phyloP scores from a whole-genome alignment of 1,140 invertebrate genomes.

The Hesperophylax magnus region DNA sequence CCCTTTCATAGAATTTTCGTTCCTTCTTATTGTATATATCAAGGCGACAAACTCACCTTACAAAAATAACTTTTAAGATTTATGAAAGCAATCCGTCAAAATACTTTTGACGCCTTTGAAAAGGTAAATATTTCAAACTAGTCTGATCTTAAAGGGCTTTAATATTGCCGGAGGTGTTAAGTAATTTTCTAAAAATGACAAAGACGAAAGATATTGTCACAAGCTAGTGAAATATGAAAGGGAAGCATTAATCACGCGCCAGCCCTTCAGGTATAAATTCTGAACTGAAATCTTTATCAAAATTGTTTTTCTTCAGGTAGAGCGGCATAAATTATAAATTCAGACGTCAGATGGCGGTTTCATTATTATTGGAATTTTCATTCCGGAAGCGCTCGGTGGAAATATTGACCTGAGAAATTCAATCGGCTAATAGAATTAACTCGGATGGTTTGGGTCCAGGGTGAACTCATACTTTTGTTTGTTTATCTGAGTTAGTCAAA shows the following conservation, averaged over 20 bases:
- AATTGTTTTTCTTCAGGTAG: slow-evolving; percentile 38
- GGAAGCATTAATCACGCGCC: slow-evolving; percentile 29
- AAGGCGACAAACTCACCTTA: too few species aligned
- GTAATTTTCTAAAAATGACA: slow-evolving; percentile 29
- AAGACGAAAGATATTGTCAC: slow-evolving; percentile 30
- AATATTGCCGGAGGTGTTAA: slow-evolving; percentile 4
- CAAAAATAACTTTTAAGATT: too few species aligned
- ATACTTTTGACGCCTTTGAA: too few species aligned
- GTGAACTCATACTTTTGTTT: not conserved
- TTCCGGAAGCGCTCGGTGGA: slow-evolving; percentile 1
- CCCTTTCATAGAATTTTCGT: too few species aligned
- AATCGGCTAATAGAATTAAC: slow-evolving; percentile 38
- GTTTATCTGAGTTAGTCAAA: slow-evolving; percentile 7
- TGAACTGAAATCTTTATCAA: slow-evolving; percentile 33
- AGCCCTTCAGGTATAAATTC: slow-evolving; percentile 33
- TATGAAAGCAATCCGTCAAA: too few species aligned
- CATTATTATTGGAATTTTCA: slow-evolving; percentile 34
- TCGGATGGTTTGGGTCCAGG: slow-evolving; percentile 12
- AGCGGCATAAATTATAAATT: slow-evolving; percentile 36
- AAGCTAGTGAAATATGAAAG: slow-evolving; percentile 34
- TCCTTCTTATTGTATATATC: too few species aligned
- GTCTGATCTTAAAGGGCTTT: not conserved
- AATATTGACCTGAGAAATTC: slow-evolving; percentile 38
- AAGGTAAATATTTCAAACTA: not conserved
- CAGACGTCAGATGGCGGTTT: slow-evolving; percentile 37